Evolutionary conservation across 2,888 invertebrate species (phyloP).

Genomic region (Protophormia terraenovae): DNA sequence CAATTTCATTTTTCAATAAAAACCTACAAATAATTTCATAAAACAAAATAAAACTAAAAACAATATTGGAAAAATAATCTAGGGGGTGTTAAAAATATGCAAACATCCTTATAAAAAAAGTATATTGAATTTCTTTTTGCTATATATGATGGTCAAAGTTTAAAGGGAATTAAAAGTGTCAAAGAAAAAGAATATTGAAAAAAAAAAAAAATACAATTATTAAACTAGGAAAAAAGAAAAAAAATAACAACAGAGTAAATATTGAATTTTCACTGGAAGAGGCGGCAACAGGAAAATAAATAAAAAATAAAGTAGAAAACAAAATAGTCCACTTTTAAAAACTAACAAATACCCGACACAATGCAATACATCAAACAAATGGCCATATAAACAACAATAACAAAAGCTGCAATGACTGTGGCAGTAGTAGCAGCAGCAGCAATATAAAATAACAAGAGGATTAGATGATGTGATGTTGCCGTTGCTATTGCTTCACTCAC

Average conservation of each 20-base stretch:
- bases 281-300: not conserved
- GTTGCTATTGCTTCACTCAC: not conserved
- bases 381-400: slow-evolving; percentile 60
- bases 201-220: not conserved
- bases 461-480: slow-evolving; percentile 32
- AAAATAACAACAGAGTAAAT: slow-evolving; percentile 7
- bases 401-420: slow-evolving; percentile 34
- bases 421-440: slow-evolving; percentile 22
- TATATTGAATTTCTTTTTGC: slow-evolving; percentile 32
- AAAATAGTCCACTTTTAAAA: slow-evolving; percentile 10
- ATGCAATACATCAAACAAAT: slow-evolving; percentile 64
- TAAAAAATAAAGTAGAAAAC: not conserved
- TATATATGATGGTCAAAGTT: slow-evolving; percentile 13
- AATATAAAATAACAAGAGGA: slow-evolving; percentile 37
- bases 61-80: not conserved
- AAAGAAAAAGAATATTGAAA: slow-evolving; percentile 34
- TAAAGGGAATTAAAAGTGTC: slow-evolving; percentile 57
- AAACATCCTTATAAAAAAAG: slow-evolving; percentile 24
- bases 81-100: not conserved
- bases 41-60: not conserved
- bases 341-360: slow-evolving; percentile 53
- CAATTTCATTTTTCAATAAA: too few species aligned
- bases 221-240: slow-evolving; percentile 7
- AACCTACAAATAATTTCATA: slow-evolving; percentile 29
- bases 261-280: slow-evolving; percentile 33